These are phyloP conservation scores for Peromyscus melanophrys DNA, from an alignment of 2,797 vertebrate genomes.

Conservation along the genomic window DNA sequence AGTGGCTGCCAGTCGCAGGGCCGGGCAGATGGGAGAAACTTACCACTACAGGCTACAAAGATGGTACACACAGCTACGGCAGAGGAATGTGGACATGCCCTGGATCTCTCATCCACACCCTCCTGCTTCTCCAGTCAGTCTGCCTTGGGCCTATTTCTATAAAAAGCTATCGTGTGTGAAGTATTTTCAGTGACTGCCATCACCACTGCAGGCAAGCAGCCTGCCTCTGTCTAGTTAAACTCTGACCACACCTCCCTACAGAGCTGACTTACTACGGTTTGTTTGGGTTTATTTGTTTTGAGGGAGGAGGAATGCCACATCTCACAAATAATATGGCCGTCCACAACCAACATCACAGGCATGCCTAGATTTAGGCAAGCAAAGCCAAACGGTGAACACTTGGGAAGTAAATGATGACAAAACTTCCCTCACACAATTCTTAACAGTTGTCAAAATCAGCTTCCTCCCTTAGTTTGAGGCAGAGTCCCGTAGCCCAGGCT, in stretches of 20 bases:
- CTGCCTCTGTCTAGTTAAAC: conserved; percentile 9
- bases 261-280: neutral
- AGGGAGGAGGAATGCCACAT: neutral
- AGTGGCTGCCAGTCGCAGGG: no score
- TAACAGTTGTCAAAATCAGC: neutral
- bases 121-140: conserved; percentile 66
- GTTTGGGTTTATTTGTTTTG: conserved; percentile 19
- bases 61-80: conserved; percentile 70
- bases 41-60: neutral
- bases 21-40: no score
- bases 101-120: conserved; percentile 30
- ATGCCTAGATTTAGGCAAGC: neutral
- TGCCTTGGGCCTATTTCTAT: conserved; percentile 39
- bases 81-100: neutral
- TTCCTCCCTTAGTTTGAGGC: neutral
- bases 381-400: neutral
- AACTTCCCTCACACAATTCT: neutral
- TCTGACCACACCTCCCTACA: neutral
- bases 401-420: neutral
- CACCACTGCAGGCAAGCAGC: neutral
- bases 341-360: neutral
- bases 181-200: conserved; percentile 5
- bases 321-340: neutral
- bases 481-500: neutral
- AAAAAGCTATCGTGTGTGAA: conserved; percentile 63